Conservation (phyloP, 2,113 vertebrate genomes). For the Alligator sinensis region DNA sequence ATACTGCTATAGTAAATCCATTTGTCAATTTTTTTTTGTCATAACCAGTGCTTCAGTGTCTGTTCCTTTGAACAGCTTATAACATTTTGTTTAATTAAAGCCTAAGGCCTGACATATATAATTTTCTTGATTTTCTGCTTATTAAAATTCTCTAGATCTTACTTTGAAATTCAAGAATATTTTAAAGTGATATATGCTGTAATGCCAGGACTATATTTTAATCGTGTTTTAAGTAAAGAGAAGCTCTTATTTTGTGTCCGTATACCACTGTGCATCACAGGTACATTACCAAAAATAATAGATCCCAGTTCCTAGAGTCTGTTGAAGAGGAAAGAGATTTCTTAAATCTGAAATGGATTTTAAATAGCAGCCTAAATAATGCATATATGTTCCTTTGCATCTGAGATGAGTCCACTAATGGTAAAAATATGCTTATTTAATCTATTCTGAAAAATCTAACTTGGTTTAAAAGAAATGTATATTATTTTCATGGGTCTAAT, state of each 20-base stretch:
- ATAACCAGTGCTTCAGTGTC: neutral
- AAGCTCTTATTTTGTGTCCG: neutral
- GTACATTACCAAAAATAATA: neutral
- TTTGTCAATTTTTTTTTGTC: neutral
- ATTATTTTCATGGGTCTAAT: too few relatives aligned
- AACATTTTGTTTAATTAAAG: conserved; percentile 5
- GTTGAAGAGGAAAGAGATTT: neutral
- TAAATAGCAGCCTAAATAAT: neutral
- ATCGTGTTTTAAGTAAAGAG: neutral
- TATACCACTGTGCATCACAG: neutral
- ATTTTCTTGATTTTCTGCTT: neutral
- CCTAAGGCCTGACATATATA: neutral
- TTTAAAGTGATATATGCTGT: neutral
- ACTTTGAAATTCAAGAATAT: conserved; percentile 20
- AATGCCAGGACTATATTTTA: neutral
- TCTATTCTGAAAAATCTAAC: neutral
- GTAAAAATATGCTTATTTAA: neutral
- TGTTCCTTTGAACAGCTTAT: neutral
- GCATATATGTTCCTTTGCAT: neutral
- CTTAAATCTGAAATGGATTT: neutral
- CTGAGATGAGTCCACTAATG: neutral
- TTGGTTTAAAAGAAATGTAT: too few relatives aligned
- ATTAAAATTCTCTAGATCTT: conserved; percentile 18
- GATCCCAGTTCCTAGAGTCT: neutral
- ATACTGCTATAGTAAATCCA: neutral